phyloP scores from a whole-genome alignment of 2,888 invertebrate genomes.

The Criorhina ranunculi region DNA sequence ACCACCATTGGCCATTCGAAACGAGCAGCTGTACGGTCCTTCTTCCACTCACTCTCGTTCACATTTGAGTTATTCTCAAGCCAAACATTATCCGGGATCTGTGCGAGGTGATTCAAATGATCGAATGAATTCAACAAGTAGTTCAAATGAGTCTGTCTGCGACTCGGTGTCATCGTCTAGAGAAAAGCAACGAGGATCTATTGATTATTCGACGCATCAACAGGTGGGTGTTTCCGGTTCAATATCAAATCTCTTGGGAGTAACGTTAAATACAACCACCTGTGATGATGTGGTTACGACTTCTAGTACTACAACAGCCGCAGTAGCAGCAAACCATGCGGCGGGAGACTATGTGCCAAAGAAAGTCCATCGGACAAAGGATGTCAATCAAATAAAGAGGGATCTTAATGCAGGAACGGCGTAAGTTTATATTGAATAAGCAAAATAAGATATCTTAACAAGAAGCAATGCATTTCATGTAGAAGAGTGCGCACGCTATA shows the following conservation, averaged over 20 bases:
- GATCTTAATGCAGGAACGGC: slow-evolving; percentile 83
- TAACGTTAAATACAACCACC: slow-evolving; percentile 78
- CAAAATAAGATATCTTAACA: not conserved
- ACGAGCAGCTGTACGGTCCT: slow-evolving; percentile 80
- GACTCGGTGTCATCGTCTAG: slow-evolving; percentile 88
- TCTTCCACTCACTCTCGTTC: slow-evolving; percentile 77
- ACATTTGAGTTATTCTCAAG: slow-evolving; percentile 81
- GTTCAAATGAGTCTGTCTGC: slow-evolving; percentile 94
- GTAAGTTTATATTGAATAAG: slow-evolving; percentile 79
- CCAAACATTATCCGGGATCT: slow-evolving; percentile 81
- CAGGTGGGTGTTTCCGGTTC: slow-evolving; percentile 80
- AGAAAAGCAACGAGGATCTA: slow-evolving; percentile 82
- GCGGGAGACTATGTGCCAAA: slow-evolving; percentile 84
- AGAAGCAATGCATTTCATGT: slow-evolving; percentile 56
- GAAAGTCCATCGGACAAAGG: slow-evolving; percentile 87
- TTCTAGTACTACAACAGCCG: slow-evolving; percentile 79
- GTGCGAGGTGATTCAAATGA: slow-evolving; percentile 81
- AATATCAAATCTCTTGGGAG: slow-evolving; percentile 80
- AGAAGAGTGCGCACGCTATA: slow-evolving; percentile 97
- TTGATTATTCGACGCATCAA: slow-evolving; percentile 82
- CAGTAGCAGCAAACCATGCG: slow-evolving; percentile 78
- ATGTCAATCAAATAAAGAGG: slow-evolving; percentile 83
- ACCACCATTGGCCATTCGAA: slow-evolving; percentile 81
- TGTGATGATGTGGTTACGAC: slow-evolving; percentile 82
- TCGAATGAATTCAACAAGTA: slow-evolving; percentile 87